Conservation (phyloP, 2,113 vertebrate species). For the Anoplopoma fimbria region DNA sequence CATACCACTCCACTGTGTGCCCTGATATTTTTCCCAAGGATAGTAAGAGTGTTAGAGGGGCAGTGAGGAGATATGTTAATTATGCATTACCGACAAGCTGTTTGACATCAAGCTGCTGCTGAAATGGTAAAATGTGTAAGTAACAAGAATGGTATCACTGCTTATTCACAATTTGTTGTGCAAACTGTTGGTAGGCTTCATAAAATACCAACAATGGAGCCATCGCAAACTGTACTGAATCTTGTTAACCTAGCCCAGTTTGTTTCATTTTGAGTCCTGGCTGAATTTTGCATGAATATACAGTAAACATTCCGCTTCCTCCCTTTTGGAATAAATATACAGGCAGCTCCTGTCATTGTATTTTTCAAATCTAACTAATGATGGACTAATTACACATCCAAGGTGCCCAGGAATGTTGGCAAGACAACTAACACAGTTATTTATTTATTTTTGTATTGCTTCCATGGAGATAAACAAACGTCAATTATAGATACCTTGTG, state of each 20-base stretch:
- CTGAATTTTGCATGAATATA: not conserved
- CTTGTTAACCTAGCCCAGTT: not conserved
- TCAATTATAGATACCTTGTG: not conserved
- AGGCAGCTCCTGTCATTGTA: not conserved
- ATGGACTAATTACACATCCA: not conserved
- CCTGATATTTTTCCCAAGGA: not conserved
- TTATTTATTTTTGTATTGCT: not conserved
- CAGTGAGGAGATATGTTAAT: slow-evolving; percentile 8
- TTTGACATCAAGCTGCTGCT: slow-evolving; percentile 13
- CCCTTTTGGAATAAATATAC: not conserved
- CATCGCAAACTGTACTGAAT: not conserved
- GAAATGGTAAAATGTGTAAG: slow-evolving; percentile 4
- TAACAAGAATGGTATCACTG: not conserved
- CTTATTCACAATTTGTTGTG: slow-evolving; percentile 2
- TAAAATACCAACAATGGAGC: slow-evolving; percentile 20
- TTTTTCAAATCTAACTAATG: not conserved
- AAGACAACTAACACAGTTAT: not conserved
- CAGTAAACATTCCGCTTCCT: not conserved
- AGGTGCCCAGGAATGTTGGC: slow-evolving; percentile 18
- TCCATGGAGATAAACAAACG: not conserved
- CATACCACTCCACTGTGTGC: not conserved
- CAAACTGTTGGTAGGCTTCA: not conserved
- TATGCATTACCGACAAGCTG: slow-evolving; percentile 31
- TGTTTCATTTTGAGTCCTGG: not conserved
- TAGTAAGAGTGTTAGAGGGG: not conserved